phyloP scores from a whole-genome alignment of 2,113 vertebrate genomes.

The Martes martes region DNA sequence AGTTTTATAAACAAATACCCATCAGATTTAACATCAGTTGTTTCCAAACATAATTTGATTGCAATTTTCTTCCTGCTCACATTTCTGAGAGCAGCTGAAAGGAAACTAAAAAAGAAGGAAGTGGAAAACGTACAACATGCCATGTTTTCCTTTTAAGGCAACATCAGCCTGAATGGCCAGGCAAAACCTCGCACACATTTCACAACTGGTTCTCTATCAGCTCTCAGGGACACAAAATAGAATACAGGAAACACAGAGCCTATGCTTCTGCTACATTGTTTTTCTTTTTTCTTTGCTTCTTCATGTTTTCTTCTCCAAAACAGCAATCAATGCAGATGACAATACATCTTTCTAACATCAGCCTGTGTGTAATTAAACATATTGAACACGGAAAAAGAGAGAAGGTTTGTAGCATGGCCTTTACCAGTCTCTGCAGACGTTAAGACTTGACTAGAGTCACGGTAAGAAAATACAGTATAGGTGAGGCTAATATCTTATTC shows the following conservation, averaged over 20 bases:
- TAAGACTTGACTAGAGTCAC: background rate
- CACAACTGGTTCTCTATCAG: background rate
- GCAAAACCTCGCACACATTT: background rate
- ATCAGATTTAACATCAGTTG: background rate
- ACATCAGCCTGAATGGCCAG: background rate
- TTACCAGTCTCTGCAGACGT: background rate
- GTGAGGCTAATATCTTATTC: background rate
- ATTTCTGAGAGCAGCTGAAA: slow-evolving; percentile 27
- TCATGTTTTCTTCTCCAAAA: background rate
- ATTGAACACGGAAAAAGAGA: background rate
- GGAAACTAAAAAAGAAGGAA: background rate
- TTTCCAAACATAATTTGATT: slow-evolving; percentile 1
- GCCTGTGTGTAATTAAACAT: background rate
- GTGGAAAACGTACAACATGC: background rate
- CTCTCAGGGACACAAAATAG: background rate
- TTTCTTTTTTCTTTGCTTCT: background rate
- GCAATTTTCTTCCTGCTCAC: slow-evolving; percentile 36
- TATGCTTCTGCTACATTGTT: background rate
- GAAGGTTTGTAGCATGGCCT: background rate
- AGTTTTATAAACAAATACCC: background rate
- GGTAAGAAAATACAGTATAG: background rate
- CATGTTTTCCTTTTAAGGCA: slow-evolving; percentile 7
- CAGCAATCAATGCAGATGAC: background rate
- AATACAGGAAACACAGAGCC: background rate
- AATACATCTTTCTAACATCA: background rate